phyloP scores from a whole-genome alignment of 2,113 vertebrate species.

The Panthera leo region DNA sequence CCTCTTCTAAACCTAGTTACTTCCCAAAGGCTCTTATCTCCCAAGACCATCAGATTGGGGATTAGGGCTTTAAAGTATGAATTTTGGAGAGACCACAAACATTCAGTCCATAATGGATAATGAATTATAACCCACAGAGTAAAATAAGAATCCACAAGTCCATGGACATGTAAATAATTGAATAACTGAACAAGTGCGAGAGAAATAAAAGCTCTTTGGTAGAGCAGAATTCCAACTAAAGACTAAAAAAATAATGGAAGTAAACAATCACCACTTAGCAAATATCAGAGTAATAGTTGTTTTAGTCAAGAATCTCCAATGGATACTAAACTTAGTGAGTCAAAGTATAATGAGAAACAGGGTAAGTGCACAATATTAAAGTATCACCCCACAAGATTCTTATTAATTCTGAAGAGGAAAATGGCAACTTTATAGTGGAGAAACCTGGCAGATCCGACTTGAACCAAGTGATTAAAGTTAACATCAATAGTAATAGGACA shows the following conservation, averaged over 20 bases:
- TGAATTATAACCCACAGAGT: background rate
- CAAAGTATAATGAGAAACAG: background rate
- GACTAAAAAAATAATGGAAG: background rate
- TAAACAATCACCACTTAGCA: background rate
- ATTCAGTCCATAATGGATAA: background rate
- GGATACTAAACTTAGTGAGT: background rate
- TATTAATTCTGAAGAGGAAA: background rate
- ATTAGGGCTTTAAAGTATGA: background rate
- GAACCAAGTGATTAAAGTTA: background rate
- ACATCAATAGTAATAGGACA: background rate
- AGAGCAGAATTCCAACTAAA: background rate
- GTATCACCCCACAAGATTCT: background rate
- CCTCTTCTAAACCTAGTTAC: background rate
- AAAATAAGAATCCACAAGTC: background rate
- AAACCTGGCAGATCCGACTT: background rate
- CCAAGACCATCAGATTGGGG: background rate
- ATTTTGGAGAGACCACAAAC: background rate
- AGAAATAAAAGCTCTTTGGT: background rate
- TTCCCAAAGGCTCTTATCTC: background rate
- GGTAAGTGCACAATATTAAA: background rate
- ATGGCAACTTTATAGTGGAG: background rate
- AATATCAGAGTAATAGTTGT: background rate
- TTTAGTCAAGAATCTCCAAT: background rate
- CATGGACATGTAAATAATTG: background rate
- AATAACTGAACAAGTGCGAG: conserved; percentile 2